Evolutionary conservation across 2,888 invertebrate species (phyloP).

Genomic region (Clivina fossor): DNA sequence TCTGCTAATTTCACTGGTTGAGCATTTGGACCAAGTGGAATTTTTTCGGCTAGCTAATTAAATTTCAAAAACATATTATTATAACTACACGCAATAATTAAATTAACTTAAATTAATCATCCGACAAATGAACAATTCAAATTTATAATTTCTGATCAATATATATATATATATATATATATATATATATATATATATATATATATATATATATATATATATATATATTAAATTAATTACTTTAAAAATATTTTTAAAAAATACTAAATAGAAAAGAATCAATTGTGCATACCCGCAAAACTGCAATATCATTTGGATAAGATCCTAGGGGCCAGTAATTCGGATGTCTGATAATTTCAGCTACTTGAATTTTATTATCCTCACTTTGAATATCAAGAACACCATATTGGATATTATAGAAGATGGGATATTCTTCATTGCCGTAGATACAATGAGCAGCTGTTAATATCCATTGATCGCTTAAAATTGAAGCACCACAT

Average conservation of each 20-base stretch:
- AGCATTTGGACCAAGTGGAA: constrained; percentile 16
- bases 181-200: no score
- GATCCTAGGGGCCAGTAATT: constrained; percentile 31
- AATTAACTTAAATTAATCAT: no score
- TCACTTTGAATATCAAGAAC: constrained; percentile 1
- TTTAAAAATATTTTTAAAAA: no score
- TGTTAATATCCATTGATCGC: constrained; percentile 31
- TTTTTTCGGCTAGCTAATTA: no score
- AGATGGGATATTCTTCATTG: constrained; percentile 16
- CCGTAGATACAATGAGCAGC: constrained; percentile 33
- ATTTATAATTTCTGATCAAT: no score
- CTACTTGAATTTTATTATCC: constrained; percentile 25
- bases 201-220: no score
- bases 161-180: no score
- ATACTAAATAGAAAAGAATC: no score
- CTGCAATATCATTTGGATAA: constrained; percentile 39
- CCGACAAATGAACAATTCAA: no score
- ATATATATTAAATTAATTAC: no score
- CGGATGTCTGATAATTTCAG: constrained; percentile 35
- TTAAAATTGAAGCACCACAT: constrained; percentile 36
- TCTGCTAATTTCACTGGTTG: constrained; percentile 35
- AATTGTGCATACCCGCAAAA: constrained; percentile 39
- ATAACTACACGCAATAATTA: no score
- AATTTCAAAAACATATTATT: no score
- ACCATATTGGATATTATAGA: constrained; percentile 23